A percentile compares a stretch with the other conserved stretches of the same genome.
These are phyloP conservation scores for Andrena hattorfiana DNA, from an alignment of 2,888 invertebrate species.

Conservation along the genomic window DNA sequence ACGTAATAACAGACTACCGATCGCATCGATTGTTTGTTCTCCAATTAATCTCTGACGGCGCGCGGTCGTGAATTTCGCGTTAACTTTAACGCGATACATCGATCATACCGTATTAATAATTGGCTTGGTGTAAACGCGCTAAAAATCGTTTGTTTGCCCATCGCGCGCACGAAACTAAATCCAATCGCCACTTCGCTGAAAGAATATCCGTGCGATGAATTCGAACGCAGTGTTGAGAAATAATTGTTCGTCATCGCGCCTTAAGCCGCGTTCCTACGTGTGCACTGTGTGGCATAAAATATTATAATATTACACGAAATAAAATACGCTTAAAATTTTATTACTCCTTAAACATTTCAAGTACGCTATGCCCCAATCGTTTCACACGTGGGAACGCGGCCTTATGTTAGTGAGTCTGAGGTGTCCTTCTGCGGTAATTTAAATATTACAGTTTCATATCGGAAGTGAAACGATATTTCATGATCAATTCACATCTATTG, in stretches of 20 bases:
- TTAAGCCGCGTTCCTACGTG: background rate
- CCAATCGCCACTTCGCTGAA: background rate
- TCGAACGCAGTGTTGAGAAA: background rate
- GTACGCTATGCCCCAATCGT: background rate
- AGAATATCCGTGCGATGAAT: background rate
- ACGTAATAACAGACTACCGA: background rate
- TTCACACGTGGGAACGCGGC: background rate
- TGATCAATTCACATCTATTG: background rate
- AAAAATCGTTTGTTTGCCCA: background rate
- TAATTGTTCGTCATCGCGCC: background rate
- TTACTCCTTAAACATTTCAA: background rate
- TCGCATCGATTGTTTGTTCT: background rate
- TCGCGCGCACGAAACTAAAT: background rate
- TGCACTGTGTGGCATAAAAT: background rate
- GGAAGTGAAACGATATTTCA: background rate
- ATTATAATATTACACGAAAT: background rate
- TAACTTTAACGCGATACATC: conserved; percentile 9
- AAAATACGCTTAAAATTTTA: background rate
- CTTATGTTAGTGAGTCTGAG: background rate
- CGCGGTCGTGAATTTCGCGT: conserved; percentile 5
- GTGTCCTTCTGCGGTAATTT: background rate
- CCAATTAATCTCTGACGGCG: conserved; percentile 3
- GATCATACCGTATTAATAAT: conserved; percentile 14
- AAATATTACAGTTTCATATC: background rate
- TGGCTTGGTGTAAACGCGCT: background rate